phyloP scores from a whole-genome alignment of 2,888 invertebrate genomes.

The Zonitis immaculata region DNA sequence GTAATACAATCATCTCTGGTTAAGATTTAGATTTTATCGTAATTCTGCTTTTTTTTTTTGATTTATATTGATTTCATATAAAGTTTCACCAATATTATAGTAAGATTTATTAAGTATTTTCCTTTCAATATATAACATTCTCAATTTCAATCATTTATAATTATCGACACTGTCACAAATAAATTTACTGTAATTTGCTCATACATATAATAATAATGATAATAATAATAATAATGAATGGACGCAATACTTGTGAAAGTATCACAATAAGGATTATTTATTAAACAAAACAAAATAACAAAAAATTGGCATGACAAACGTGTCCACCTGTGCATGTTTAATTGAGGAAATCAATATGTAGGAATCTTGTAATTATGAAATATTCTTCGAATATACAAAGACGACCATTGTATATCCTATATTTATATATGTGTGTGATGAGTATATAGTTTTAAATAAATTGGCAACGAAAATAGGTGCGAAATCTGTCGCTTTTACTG shows the following conservation, averaged over 20 bases:
- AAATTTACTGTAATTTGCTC: conserved; percentile 11
- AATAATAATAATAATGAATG: not conserved
- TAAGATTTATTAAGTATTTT: no score
- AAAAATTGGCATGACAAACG: not conserved
- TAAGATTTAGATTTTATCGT: no score
- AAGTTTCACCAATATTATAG: not conserved
- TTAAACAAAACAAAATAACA: no score
- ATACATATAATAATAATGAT: not conserved
- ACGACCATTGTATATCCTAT: not conserved
- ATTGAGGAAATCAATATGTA: not conserved
- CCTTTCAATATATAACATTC: not conserved
- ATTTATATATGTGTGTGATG: not conserved
- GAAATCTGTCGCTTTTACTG: not conserved
- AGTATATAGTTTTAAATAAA: not conserved
- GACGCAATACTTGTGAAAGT: not conserved
- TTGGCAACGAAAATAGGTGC: not conserved
- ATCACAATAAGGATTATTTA: not conserved
- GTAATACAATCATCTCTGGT: not conserved
- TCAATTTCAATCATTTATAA: conserved; percentile 13
- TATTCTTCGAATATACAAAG: not conserved
- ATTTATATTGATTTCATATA: not conserved
- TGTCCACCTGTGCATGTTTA: conserved; percentile 1
- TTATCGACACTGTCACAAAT: conserved; percentile 13
- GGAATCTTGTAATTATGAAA: not conserved
- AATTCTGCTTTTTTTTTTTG: no score